These are phyloP conservation scores for Drosophila auraria DNA, from an alignment of 1,140 invertebrate species.

Conservation along the genomic window DNA sequence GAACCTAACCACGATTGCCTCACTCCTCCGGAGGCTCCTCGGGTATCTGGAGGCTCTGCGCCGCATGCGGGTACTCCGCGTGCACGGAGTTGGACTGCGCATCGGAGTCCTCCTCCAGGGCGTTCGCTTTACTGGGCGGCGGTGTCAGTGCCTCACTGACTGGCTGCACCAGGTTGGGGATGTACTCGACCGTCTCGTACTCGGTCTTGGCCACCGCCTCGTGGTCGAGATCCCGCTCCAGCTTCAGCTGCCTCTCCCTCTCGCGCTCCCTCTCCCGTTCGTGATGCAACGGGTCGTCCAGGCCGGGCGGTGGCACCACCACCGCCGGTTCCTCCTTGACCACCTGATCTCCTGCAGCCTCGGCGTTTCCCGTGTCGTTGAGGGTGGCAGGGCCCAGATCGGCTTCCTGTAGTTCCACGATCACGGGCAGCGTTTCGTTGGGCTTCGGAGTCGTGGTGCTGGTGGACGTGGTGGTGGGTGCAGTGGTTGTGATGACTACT, in stretches of 20 bases:
- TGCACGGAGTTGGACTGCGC: conserved; percentile 82
- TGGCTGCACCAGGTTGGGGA: conserved; percentile 68
- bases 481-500: conserved; percentile 56
- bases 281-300: conserved; percentile 15
- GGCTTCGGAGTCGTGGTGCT: conserved; percentile 66
- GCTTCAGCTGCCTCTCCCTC: conserved; percentile 23
- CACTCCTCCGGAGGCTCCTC: conserved; percentile 83
- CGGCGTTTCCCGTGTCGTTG: conserved; percentile 32
- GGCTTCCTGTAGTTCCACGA: conserved; percentile 70
- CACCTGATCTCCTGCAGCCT: conserved; percentile 4
- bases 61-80: conserved; percentile 77
- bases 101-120: conserved; percentile 74
- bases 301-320: conserved; percentile 6
- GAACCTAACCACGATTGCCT: conserved; percentile 9
- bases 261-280: conserved; percentile 35
- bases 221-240: conserved; percentile 50
- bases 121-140: conserved; percentile 63
- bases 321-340: conserved; percentile 4
- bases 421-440: conserved; percentile 67
- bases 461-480: conserved; percentile 68
- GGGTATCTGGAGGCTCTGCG: conserved; percentile 78
- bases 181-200: conserved; percentile 79
- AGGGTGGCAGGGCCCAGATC: conserved; percentile 16
- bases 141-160: conserved; percentile 35
- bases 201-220: conserved; percentile 76